These are phyloP conservation scores for Pterocles gutturalis DNA, from an alignment of 2,113 vertebrate genomes.

Conservation along the genomic window DNA sequence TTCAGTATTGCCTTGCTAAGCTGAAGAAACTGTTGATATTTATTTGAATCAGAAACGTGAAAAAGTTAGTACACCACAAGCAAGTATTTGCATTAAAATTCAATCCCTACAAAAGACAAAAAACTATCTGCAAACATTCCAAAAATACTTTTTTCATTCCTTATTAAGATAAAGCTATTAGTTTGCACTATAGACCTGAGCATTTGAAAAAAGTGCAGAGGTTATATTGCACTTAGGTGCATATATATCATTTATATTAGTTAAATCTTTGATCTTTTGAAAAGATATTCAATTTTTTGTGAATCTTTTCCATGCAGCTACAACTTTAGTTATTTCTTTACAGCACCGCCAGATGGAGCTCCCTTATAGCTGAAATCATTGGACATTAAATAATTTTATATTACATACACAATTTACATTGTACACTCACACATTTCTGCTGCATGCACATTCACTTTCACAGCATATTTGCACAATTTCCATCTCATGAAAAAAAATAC, in stretches of 20 bases:
- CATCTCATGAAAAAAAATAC: background rate
- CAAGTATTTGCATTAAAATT: background rate
- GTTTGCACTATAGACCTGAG: background rate
- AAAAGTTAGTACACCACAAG: background rate
- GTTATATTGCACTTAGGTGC: background rate
- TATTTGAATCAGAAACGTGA: background rate
- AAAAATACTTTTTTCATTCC: background rate
- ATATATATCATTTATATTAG: background rate
- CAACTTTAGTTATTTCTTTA: conserved; percentile 20
- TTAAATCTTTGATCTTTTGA: background rate
- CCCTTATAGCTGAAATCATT: conserved; percentile 66
- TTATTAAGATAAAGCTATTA: background rate
- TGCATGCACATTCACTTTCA: background rate
- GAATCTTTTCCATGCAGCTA: background rate
- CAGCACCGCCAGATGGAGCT: conserved; percentile 79
- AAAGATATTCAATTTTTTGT: background rate
- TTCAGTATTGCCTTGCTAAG: background rate
- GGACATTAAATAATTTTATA: background rate
- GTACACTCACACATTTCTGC: background rate
- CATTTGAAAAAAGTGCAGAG: background rate
- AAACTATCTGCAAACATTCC: background rate
- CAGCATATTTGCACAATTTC: background rate
- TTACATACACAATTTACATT: background rate
- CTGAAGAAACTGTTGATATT: background rate
- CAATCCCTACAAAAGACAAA: background rate